A percentile compares a stretch with the other conserved stretches of the same genome.
Conservation (phyloP, 1,140 invertebrate species). For the Apis dorsata region DNA sequence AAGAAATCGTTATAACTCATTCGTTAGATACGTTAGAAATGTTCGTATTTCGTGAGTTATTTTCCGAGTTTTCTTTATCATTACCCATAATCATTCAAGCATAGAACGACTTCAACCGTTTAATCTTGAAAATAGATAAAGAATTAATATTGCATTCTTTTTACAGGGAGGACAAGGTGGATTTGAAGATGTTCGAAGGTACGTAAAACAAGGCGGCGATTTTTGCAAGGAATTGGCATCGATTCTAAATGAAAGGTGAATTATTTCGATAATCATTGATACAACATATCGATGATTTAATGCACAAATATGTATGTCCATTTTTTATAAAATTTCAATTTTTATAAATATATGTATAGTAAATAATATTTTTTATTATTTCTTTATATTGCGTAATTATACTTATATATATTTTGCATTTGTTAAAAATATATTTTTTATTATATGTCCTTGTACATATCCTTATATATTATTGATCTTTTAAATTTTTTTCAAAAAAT, state of each 20-base stretch:
- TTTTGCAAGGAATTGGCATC: slow-evolving; percentile 94
- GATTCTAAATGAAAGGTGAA: slow-evolving; percentile 94
- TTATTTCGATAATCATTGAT: not conserved
- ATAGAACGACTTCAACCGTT: slow-evolving; percentile 5
- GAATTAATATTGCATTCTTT: slow-evolving; percentile 30
- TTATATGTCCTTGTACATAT: too few relatives aligned
- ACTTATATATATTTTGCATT: too few relatives aligned
- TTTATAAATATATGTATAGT: too few relatives aligned
- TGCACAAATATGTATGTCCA: too few relatives aligned
- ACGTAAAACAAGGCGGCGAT: slow-evolving; percentile 95
- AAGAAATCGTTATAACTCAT: slow-evolving; percentile 18
- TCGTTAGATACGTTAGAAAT: slow-evolving; percentile 1
- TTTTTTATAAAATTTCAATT: too few relatives aligned
- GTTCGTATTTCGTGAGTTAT: slow-evolving; percentile 43
- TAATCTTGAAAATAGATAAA: not conserved
- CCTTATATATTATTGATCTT: too few relatives aligned
- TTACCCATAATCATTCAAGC: slow-evolving; percentile 43
- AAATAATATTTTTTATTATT: too few relatives aligned
- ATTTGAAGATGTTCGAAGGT: slow-evolving; percentile 94
- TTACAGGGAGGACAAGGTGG: slow-evolving; percentile 92
- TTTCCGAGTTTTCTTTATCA: slow-evolving; percentile 39
- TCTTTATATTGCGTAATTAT: too few relatives aligned
- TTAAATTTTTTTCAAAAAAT: too few relatives aligned
- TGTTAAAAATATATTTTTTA: too few relatives aligned
- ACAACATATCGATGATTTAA: too few relatives aligned